Conservation (phyloP, 2,888 invertebrate species). For the Cantharis nigra region DNA sequence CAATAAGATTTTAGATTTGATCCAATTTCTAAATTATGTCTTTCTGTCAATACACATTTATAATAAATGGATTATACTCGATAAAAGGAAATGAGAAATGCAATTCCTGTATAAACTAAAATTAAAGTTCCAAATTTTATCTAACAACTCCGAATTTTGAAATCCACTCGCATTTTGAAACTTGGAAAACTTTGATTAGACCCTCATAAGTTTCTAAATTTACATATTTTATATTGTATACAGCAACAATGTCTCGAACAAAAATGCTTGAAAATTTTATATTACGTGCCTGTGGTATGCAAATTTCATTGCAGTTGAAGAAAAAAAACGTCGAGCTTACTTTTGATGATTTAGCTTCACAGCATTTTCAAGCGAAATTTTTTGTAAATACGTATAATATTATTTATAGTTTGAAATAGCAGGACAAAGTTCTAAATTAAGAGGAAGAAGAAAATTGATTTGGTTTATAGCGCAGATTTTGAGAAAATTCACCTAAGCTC, state of each 20-base stretch:
- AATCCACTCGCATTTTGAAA: neutral
- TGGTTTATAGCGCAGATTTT: neutral
- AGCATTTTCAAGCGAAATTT: no score
- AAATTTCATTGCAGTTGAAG: neutral
- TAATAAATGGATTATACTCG: neutral
- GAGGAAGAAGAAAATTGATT: neutral
- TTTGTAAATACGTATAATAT: no score
- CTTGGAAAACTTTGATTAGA: neutral
- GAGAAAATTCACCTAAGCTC: neutral
- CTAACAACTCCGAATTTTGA: neutral
- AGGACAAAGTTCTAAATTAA: no score
- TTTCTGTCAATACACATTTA: neutral
- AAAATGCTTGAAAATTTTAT: neutral
- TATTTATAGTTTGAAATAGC: no score
- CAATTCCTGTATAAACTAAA: neutral
- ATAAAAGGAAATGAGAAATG: neutral
- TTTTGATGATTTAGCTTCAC: neutral
- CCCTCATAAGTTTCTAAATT: neutral
- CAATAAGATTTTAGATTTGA: conserved; percentile 14
- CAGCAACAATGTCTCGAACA: neutral
- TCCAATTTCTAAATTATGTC: conserved; percentile 10
- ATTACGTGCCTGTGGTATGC: neutral
- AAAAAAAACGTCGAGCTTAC: neutral
- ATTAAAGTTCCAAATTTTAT: neutral
- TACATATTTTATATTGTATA: neutral